Conservation (phyloP, 2,797 vertebrate species). For the Cynodonichthys magdalenae region DNA sequence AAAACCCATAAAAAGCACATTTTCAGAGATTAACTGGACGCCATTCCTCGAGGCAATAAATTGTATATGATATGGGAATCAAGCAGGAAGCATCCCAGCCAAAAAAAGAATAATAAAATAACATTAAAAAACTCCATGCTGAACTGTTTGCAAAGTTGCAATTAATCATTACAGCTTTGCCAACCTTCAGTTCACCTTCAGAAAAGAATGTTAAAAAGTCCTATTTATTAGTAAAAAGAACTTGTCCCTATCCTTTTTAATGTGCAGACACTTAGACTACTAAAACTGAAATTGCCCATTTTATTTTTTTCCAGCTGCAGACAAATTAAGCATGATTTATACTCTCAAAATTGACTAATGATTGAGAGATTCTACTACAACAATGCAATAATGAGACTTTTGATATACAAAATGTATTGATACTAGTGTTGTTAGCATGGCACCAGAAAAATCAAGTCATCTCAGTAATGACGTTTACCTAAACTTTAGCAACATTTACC, state of each 20-base stretch:
- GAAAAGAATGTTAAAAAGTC: too few relatives aligned
- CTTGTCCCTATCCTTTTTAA: too few relatives aligned
- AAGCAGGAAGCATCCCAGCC: conserved; percentile 15
- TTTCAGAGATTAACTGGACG: conserved; percentile 32
- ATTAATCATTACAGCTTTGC: neutral
- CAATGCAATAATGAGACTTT: too few relatives aligned
- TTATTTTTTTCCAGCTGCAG: too few relatives aligned
- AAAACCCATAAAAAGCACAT: conserved; percentile 23
- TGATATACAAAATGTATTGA: neutral
- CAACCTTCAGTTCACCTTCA: neutral
- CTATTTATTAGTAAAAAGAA: too few relatives aligned
- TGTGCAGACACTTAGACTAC: too few relatives aligned
- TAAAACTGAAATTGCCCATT: too few relatives aligned
- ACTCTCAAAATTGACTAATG: too few relatives aligned
- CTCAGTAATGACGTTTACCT: neutral
- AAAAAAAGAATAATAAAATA: conserved; percentile 7
- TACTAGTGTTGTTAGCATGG: too few relatives aligned
- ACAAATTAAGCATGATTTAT: too few relatives aligned
- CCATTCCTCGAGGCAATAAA: conserved; percentile 33
- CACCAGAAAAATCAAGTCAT: neutral
- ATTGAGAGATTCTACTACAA: too few relatives aligned
- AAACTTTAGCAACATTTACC: too few relatives aligned
- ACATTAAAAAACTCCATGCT: conserved; percentile 10
- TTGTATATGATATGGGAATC: conserved; percentile 6
- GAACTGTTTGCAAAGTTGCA: neutral